These are phyloP conservation scores for Plebejus anna DNA, from an alignment of 2,888 invertebrate genomes.

Conservation along the genomic window DNA sequence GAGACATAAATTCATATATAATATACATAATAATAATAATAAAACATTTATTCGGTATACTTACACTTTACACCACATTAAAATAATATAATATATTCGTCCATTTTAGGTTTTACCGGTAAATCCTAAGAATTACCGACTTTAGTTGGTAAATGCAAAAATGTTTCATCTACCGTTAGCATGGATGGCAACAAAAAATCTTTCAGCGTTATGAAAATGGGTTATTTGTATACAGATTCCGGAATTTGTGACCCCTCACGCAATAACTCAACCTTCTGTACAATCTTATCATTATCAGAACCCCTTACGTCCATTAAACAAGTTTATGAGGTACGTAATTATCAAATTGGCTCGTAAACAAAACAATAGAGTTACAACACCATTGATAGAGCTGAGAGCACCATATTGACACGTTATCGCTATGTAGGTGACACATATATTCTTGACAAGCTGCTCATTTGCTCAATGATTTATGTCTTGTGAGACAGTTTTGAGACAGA, in stretches of 20 bases:
- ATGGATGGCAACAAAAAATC: background rate
- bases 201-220: no score
- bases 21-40: no score
- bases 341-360: conserved; percentile 22
- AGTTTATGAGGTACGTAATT: conserved; percentile 10
- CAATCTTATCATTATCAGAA: conserved; percentile 10
- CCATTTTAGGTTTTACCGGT: no score
- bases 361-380: conserved; percentile 24
- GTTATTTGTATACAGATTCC: background rate
- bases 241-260: background rate
- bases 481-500: background rate
- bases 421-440: conserved; percentile 24
- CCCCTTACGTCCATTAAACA: background rate
- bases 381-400: background rate
- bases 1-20: no score
- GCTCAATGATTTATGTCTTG: background rate
- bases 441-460: conserved; percentile 4
- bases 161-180: background rate
- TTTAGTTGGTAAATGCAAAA: no score
- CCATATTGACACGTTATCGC: conserved; percentile 22
- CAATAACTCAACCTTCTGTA: conserved; percentile 2
- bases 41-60: no score
- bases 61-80: no score
- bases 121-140: no score
- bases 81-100: no score